phyloP scores from a whole-genome alignment of 2,113 vertebrate genomes.

The Vombatus ursinus region DNA sequence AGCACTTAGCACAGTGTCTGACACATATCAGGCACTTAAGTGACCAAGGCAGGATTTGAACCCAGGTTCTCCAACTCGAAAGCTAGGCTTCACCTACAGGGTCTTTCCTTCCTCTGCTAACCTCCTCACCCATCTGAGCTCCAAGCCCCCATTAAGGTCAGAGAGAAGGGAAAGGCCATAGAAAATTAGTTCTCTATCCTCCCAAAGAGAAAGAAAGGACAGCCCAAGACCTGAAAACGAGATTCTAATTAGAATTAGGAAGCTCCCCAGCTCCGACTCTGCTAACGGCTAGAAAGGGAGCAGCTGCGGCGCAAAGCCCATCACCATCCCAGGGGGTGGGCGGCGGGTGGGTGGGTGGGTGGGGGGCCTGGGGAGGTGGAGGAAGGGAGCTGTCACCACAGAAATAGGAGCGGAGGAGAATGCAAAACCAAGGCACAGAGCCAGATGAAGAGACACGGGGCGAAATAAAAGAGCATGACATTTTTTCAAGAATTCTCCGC shows the following conservation, averaged over 20 bases:
- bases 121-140: neutral
- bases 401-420: neutral
- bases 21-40: neutral
- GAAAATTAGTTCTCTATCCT: neutral
- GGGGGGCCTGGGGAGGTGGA: neutral
- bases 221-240: neutral
- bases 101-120: neutral
- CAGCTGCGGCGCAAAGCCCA: neutral
- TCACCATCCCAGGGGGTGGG: neutral
- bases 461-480: conserved; percentile 6
- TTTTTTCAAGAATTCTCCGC: conserved; percentile 10
- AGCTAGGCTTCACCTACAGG: neutral
- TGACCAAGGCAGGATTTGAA: neutral
- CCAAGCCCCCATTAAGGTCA: neutral
- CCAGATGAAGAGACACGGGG: neutral
- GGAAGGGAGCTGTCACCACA: neutral
- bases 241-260: neutral
- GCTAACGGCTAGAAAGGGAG: neutral
- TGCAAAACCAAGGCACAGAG: neutral
- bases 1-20: neutral
- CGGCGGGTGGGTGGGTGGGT: too few relatives aligned
- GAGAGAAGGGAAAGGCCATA: neutral
- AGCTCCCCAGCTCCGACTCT: neutral
- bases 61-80: neutral
- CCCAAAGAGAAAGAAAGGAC: neutral